phyloP scores from a whole-genome alignment of 1,140 invertebrate species.

The Melipona quadrifasciata region DNA sequence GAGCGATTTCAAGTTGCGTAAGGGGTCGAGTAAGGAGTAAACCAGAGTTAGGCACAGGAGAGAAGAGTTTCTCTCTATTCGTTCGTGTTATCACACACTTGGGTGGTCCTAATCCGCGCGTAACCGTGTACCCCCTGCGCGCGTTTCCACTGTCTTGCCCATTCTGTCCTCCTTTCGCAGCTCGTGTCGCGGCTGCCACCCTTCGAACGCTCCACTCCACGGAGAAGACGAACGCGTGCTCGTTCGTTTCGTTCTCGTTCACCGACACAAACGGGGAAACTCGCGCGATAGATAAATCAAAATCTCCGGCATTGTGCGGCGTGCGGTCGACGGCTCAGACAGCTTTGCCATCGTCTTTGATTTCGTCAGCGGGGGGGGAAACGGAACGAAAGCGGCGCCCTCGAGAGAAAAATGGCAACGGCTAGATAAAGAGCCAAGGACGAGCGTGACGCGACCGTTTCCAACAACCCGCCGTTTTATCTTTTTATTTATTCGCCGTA shows the following conservation, averaged over 20 bases:
- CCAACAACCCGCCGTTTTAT: not conserved
- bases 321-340: constrained; percentile 51
- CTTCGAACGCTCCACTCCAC: not conserved
- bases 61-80: constrained; percentile 64
- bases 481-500: constrained; percentile 24
- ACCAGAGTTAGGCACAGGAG: constrained; percentile 10
- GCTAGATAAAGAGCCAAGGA: constrained; percentile 20
- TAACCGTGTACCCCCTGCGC: constrained; percentile 37
- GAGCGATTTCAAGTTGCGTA: constrained; percentile 60
- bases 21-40: constrained; percentile 34
- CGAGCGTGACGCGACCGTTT: constrained; percentile 32
- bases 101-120: constrained; percentile 69
- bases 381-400: not conserved
- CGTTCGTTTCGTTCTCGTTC: not conserved
- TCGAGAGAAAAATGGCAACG: constrained; percentile 21
- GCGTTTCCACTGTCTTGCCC: constrained; percentile 55
- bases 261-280: constrained; percentile 48
- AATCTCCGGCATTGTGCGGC: constrained; percentile 68
- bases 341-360: constrained; percentile 40
- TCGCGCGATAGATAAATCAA: constrained; percentile 72
- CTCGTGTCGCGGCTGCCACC: not conserved
- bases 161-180: constrained; percentile 5
- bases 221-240: constrained; percentile 1
- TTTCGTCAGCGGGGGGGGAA: not conserved
- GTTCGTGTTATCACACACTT: constrained; percentile 72